A percentile compares a stretch with the other conserved stretches of the same genome.
These are phyloP conservation scores for Chaetodon trifascialis DNA, from an alignment of 2,113 vertebrate species.

Conservation along the genomic window DNA sequence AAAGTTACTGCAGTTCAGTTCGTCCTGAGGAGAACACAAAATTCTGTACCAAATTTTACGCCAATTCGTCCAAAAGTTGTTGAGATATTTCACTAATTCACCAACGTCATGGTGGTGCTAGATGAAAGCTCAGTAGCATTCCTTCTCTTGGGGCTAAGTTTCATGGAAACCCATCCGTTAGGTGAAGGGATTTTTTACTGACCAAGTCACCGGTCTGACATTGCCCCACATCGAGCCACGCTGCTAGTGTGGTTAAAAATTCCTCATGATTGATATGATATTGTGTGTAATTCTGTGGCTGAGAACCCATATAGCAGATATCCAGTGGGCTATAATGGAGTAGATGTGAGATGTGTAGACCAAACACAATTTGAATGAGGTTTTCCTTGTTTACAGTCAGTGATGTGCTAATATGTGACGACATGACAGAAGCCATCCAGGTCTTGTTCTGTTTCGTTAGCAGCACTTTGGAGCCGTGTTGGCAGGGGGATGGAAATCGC, in stretches of 20 bases:
- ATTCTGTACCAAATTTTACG: background rate
- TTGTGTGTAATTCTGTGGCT: background rate
- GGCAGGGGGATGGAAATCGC: constrained; percentile 52
- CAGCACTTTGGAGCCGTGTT: constrained; percentile 39
- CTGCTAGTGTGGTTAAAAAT: background rate
- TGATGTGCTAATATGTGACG: constrained; percentile 15
- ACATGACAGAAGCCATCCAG: background rate
- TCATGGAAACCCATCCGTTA: background rate
- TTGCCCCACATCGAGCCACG: background rate
- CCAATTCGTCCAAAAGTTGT: background rate
- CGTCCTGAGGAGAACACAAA: background rate
- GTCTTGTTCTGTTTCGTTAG: constrained; percentile 36
- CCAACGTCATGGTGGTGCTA: background rate
- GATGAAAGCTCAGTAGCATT: background rate
- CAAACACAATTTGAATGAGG: background rate
- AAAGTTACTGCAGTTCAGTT: background rate
- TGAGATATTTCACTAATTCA: background rate
- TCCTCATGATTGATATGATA: background rate
- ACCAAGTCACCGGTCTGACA: background rate
- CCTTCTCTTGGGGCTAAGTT: background rate
- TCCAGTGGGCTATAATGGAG: background rate
- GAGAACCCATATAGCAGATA: background rate
- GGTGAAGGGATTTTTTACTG: background rate
- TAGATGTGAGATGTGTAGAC: background rate
- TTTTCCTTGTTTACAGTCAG: background rate